Evolutionary conservation across 1,140 invertebrate genomes (phyloP), one percentile per base, ranked within the genome.

Genomic region (Tetragnatha versicolor): DNA sequence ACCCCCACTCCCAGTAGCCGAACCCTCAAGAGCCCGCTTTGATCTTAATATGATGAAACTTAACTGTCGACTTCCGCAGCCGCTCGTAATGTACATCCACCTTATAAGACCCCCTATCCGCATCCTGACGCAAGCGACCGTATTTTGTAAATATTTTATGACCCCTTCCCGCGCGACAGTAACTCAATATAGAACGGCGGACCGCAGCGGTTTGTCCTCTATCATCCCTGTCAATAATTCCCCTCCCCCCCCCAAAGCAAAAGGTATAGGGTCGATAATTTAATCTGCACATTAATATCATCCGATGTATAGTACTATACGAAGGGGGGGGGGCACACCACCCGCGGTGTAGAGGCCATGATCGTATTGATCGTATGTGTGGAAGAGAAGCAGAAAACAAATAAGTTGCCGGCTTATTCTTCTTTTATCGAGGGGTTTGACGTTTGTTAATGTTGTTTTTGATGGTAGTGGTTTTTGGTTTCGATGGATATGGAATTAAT

Each of bases 221-320:
- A 70, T 70, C 66, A 70, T 53, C 47, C 25, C 45, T 55, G 66
- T 70, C 66, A 39, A 70, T 70, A 53, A 51, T 70, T 70, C 55
- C 29, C 66, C 51, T 70, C 66, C 55, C 29, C 66, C 51, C 55
- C 66, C 31, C n/a, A 42, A 35, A 35, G 66, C 31, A 53, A 31
- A 53, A 37, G 66, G 29, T 53, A 55, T 70, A 70, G 2, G 66
- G 66, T 70, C 66, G 66, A 70, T 70, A 70, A 70, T 70, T 70
- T 70, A 70, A 70, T 70, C 66, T 70, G n/a, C 47, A 70, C 45
- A 70, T 70, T 70, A 70, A 53, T 53, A 53, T 70, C 66, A 51
- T 70, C 47, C n/a, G n/a, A n/a, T n/a, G n/a, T n/a, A n/a, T n/a
- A n/a, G n/a, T n/a, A n/a, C n/a, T n/a, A n/a, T n/a, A n/a, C n/a